Conservation (phyloP, 2,797 vertebrate species). For the Alfaro cultratus region DNA sequence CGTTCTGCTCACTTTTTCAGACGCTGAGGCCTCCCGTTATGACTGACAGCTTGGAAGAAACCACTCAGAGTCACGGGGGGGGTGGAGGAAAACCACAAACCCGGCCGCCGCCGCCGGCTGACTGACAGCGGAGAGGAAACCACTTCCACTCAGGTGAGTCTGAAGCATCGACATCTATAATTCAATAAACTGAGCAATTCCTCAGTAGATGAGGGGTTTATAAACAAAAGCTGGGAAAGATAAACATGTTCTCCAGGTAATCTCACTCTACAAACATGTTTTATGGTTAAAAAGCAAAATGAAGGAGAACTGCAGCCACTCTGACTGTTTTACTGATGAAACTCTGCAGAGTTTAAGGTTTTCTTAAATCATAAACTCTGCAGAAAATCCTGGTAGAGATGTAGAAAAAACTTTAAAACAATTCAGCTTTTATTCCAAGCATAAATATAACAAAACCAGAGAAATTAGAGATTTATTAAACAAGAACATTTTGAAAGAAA, state of each 20-base stretch:
- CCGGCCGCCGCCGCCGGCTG: slow-evolving; percentile 29
- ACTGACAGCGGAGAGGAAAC: slow-evolving; percentile 65
- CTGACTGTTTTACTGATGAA: not conserved
- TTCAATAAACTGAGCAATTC: not conserved
- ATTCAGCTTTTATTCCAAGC: not conserved
- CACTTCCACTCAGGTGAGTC: slow-evolving; percentile 44
- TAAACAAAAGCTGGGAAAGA: not conserved
- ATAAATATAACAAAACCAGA: not conserved
- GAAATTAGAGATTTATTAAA: not conserved
- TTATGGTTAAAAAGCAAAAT: not conserved
- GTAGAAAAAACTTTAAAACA: not conserved
- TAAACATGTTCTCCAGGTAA: not conserved
- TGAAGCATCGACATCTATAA: not conserved
- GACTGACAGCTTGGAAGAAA: slow-evolving; percentile 68
- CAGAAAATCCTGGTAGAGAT: not conserved
- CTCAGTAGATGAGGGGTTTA: not conserved
- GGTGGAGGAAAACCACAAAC: slow-evolving; percentile 50
- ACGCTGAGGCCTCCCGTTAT: slow-evolving; percentile 40
- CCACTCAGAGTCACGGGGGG: slow-evolving; percentile 43
- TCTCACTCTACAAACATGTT: not conserved
- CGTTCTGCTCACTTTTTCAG: slow-evolving; percentile 34
- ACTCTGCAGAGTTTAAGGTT: not conserved
- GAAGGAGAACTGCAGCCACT: not conserved
- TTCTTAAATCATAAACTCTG: not conserved
- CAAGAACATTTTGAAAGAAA: not conserved